phyloP scores from a whole-genome alignment of 2,888 invertebrate species.

The Julus scanicus region DNA sequence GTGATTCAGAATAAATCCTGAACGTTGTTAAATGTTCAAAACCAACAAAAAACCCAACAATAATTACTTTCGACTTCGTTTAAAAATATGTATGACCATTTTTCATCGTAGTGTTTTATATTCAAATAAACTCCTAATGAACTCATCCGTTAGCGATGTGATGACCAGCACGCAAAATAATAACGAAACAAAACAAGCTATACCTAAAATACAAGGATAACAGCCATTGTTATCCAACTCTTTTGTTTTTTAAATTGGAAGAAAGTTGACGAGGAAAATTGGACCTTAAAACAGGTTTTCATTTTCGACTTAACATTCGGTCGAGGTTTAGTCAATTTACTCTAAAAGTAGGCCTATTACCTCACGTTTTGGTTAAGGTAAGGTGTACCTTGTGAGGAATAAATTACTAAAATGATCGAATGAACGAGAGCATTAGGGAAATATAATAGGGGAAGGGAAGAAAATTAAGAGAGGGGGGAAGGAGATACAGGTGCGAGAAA shows the following conservation, averaged over 20 bases:
- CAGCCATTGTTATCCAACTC: neutral
- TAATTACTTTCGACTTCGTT: too few relatives aligned
- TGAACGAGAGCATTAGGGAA: neutral
- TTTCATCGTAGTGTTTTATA: neutral
- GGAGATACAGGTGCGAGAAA: neutral
- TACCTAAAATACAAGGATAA: neutral
- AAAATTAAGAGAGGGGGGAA: neutral
- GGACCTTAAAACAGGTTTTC: neutral
- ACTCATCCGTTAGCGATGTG: neutral
- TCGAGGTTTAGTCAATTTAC: neutral
- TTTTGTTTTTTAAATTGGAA: neutral
- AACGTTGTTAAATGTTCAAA: too few relatives aligned
- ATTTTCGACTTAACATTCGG: neutral
- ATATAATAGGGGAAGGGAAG: constrained; percentile 2
- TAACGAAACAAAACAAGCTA: neutral
- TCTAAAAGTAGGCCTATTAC: neutral
- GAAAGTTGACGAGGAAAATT: neutral
- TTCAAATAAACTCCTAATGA: neutral
- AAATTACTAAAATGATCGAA: constrained; percentile 22
- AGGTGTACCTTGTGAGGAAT: neutral
- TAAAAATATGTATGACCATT: neutral
- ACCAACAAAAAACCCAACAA: too few relatives aligned
- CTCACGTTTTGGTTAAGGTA: neutral
- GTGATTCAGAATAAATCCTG: too few relatives aligned
- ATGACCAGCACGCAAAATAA: neutral